phyloP scores from a whole-genome alignment of 37 sponge, comb jelly and placozoan species.

The Chondrosia reniformis region DNA sequence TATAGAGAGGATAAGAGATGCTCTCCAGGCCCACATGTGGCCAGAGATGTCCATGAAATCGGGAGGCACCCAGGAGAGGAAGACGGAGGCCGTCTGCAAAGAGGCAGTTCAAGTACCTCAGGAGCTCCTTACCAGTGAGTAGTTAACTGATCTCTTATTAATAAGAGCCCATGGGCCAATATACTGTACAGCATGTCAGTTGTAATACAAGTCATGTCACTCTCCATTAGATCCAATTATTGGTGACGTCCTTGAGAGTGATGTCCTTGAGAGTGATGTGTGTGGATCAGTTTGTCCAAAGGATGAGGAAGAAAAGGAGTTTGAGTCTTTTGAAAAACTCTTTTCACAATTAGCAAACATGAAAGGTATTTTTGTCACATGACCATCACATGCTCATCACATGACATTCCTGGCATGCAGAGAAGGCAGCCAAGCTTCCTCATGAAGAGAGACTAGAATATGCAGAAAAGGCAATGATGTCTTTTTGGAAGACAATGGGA shows the following conservation, averaged over 20 bases:
- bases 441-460: slow-evolving; percentile 66
- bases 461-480: slow-evolving; percentile 80
- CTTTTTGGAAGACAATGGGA: slow-evolving; percentile 80
- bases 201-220: background rate
- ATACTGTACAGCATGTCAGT: background rate
- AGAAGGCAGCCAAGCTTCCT: slow-evolving; percentile 56
- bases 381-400: too few relatives aligned
- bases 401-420: slow-evolving; percentile 24
- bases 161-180: background rate
- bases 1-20: slow-evolving; percentile 40
- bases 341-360: background rate
- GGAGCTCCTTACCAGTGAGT: background rate
- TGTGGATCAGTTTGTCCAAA: slow-evolving; percentile 1
- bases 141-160: background rate
- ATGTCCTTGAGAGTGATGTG: too few relatives aligned
- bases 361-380: background rate
- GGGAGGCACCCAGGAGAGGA: background rate
- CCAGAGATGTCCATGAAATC: slow-evolving; percentile 55
- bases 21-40: slow-evolving; percentile 78
- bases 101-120: background rate
- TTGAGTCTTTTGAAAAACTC: slow-evolving; percentile 19
- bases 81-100: background rate
- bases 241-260: slow-evolving; percentile 14
- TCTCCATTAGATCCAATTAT: background rate
- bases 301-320: background rate